phyloP scores from a whole-genome alignment of 2,888 invertebrate genomes.

The Junonia oenone region DNA sequence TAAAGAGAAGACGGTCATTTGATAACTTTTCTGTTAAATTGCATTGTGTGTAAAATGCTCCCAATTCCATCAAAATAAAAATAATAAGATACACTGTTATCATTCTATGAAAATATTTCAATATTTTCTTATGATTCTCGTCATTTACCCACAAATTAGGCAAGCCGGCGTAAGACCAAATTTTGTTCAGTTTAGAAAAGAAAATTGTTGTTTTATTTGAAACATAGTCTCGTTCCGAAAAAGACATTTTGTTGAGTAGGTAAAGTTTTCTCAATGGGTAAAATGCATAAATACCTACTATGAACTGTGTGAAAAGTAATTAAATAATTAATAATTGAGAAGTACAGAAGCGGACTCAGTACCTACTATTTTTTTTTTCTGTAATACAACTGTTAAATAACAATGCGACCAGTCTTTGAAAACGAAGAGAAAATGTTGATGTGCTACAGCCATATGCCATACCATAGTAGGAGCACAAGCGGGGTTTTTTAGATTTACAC shows the following conservation, averaged over 20 bases:
- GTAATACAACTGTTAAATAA: too few species aligned
- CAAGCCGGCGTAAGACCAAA: conserved; percentile 26
- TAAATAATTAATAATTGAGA: too few species aligned
- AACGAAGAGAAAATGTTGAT: too few species aligned
- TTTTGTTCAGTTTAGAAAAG: conserved; percentile 13
- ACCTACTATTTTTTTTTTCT: too few species aligned
- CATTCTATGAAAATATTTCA: conserved; percentile 27
- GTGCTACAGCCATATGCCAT: too few species aligned
- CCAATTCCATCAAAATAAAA: conserved; percentile 36
- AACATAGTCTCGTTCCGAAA: not conserved
- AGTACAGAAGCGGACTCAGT: too few species aligned
- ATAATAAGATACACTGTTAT: conserved; percentile 28
- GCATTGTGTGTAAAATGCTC: conserved; percentile 38
- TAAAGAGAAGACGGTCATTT: conserved; percentile 36
- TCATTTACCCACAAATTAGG: conserved; percentile 44
- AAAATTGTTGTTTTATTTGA: not conserved
- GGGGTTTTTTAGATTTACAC: too few species aligned
- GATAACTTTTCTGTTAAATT: conserved; percentile 32
- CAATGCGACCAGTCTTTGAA: too few species aligned
- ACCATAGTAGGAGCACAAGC: too few species aligned
- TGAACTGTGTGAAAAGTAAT: too few species aligned
- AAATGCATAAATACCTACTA: too few species aligned
- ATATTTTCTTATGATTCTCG: conserved; percentile 29
- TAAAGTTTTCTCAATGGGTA: not conserved
- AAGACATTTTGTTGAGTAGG: not conserved